A percentile compares a stretch with the other conserved stretches of the same genome.
Conservation (phyloP, 2,113 vertebrate species). For the Rhadina sibilatrix region DNA sequence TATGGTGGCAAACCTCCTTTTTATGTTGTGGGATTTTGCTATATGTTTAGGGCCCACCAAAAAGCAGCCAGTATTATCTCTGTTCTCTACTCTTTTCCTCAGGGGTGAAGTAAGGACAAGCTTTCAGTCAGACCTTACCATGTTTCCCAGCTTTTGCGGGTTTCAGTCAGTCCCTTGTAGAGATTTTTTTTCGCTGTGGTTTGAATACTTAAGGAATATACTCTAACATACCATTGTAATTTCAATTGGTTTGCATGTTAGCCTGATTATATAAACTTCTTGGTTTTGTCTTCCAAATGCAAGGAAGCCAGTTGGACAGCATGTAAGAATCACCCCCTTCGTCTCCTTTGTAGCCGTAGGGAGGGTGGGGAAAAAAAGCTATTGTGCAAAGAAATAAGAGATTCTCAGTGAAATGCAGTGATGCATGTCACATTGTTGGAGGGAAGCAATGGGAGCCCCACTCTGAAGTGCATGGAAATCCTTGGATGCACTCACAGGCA, state of each 20-base stretch:
- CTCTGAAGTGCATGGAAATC: background rate
- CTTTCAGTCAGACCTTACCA: background rate
- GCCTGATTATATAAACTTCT: constrained; percentile 4
- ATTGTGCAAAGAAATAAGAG: background rate
- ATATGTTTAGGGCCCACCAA: background rate
- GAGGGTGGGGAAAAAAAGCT: background rate
- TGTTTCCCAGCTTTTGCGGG: constrained; percentile 31
- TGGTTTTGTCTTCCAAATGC: background rate
- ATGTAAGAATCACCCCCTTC: background rate
- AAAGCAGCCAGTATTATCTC: background rate
- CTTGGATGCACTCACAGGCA: background rate
- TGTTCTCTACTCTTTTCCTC: background rate
- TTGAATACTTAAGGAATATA: constrained; percentile 49
- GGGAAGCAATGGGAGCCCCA: background rate
- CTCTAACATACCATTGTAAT: constrained; percentile 8
- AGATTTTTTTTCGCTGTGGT: background rate
- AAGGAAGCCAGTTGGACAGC: background rate
- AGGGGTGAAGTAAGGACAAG: constrained; percentile 51
- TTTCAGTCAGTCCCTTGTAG: constrained; percentile 17
- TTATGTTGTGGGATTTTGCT: background rate
- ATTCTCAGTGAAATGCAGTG: background rate
- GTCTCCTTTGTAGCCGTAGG: background rate
- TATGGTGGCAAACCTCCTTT: background rate
- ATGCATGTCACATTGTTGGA: background rate
- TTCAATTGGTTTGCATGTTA: constrained; percentile 2